Evolutionary conservation across 2,888 invertebrate species (phyloP).

Genomic region (Deilephila elpenor): DNA sequence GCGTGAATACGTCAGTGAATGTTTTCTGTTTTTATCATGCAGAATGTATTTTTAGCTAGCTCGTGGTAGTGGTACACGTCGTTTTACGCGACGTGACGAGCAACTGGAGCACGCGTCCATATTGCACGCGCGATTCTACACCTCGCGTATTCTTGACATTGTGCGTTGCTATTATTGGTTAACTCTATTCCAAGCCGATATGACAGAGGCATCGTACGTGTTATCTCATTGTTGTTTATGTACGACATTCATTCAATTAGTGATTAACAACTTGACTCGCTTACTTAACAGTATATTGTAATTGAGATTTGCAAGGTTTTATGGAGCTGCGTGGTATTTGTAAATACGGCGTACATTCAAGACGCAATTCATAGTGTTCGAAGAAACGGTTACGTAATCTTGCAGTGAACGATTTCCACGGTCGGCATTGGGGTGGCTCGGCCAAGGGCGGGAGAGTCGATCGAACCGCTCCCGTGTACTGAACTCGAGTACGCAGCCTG

Average conservation of each 20-base stretch:
- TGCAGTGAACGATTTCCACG: constrained; percentile 69
- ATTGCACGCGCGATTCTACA: constrained; percentile 43
- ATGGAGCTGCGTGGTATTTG: background rate
- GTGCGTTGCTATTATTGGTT: constrained; percentile 41
- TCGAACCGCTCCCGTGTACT: constrained; percentile 42
- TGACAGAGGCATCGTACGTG: background rate
- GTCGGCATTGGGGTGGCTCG: constrained; percentile 60
- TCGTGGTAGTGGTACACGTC: constrained; percentile 46
- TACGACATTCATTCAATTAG: background rate
- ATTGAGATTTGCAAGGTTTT: background rate
- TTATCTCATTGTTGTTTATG: background rate
- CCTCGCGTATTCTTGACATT: constrained; percentile 77
- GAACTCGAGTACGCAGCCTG: constrained; percentile 29
- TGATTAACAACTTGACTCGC: background rate
- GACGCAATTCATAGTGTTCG: constrained; percentile 35
- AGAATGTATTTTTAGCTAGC: constrained; percentile 65
- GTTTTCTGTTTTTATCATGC: constrained; percentile 59
- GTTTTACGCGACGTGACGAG: constrained; percentile 58
- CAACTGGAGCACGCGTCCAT: constrained; percentile 44
- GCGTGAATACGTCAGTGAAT: constrained; percentile 54
- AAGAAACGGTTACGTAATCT: constrained; percentile 64
- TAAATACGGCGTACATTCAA: constrained; percentile 18
- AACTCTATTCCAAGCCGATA: constrained; percentile 13
- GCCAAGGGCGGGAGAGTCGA: constrained; percentile 80
- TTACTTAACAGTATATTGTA: background rate